A percentile compares a stretch with the other conserved stretches of the same genome.
phyloP scores from a whole-genome alignment of 2,113 vertebrate species.

The Oryctolagus cuniculus region DNA sequence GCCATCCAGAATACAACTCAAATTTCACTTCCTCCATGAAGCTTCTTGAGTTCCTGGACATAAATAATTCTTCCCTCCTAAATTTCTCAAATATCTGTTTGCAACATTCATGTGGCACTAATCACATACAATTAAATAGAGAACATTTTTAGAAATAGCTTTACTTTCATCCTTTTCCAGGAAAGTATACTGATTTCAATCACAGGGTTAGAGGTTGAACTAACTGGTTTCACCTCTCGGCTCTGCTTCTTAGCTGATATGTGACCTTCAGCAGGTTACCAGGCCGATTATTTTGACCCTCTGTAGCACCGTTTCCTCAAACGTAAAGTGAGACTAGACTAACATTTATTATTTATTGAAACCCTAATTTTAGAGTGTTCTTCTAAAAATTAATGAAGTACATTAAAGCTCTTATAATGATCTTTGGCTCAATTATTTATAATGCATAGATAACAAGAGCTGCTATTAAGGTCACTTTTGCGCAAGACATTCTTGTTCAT shows the following conservation, averaged over 20 bases:
- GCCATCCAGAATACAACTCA: neutral
- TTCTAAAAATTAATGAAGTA: constrained; percentile 23
- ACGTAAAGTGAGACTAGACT: neutral
- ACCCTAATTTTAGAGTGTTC: neutral
- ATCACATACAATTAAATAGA: neutral
- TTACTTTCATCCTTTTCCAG: neutral
- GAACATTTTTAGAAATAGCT: neutral
- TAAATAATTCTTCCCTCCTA: constrained; percentile 14
- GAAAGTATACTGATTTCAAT: neutral
- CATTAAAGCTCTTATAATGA: neutral
- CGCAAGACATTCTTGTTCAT: neutral
- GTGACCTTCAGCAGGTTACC: neutral
- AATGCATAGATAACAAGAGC: neutral
- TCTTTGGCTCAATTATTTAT: neutral
- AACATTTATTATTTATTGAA: constrained; percentile 21
- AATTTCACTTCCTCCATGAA: constrained; percentile 28
- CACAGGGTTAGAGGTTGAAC: neutral
- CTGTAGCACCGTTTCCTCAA: neutral
- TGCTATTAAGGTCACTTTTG: neutral
- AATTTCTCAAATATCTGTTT: constrained; percentile 40
- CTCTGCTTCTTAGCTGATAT: neutral
- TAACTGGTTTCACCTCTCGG: neutral
- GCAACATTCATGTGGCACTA: neutral
- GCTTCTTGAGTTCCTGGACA: neutral
- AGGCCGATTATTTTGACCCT: neutral